Conservation (phyloP, 2,113 vertebrate genomes). For the Psilopsiagon aymara region DNA sequence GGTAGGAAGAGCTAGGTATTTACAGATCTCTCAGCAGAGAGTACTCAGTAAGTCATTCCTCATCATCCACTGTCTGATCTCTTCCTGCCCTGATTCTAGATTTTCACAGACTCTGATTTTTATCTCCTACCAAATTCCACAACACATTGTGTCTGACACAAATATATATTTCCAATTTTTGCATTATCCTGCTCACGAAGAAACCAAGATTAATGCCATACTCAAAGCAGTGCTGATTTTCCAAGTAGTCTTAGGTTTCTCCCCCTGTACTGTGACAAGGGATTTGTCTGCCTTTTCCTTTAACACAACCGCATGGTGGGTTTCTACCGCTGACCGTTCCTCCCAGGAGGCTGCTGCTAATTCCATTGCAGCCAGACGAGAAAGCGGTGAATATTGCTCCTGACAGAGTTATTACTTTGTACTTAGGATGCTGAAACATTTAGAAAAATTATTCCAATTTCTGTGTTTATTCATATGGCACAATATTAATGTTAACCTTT, state of each 20-base stretch:
- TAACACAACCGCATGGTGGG: background rate
- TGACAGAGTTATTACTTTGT: constrained; percentile 54
- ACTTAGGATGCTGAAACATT: constrained; percentile 10
- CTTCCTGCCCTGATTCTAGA: background rate
- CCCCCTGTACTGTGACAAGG: background rate
- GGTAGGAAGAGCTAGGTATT: background rate
- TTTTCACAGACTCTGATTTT: background rate
- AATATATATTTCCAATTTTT: background rate
- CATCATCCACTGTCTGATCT: background rate
- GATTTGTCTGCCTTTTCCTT: constrained; percentile 17
- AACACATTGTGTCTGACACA: background rate
- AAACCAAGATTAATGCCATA: background rate
- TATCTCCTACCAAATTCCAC: background rate
- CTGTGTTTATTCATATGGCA: background rate
- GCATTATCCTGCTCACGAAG: background rate
- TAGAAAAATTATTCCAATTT: constrained; percentile 31
- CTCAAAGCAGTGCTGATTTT: background rate
- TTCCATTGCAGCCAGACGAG: background rate
- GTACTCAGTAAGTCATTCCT: background rate
- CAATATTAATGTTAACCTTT: background rate
- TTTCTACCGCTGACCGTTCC: background rate
- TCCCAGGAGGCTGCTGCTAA: background rate
- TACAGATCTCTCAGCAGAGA: background rate
- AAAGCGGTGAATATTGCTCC: background rate
- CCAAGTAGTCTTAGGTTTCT: background rate